A percentile compares a stretch with the other conserved stretches of the same genome.
These are phyloP conservation scores for Arctia plantaginis DNA, from an alignment of 2,888 invertebrate genomes.

Conservation along the genomic window DNA sequence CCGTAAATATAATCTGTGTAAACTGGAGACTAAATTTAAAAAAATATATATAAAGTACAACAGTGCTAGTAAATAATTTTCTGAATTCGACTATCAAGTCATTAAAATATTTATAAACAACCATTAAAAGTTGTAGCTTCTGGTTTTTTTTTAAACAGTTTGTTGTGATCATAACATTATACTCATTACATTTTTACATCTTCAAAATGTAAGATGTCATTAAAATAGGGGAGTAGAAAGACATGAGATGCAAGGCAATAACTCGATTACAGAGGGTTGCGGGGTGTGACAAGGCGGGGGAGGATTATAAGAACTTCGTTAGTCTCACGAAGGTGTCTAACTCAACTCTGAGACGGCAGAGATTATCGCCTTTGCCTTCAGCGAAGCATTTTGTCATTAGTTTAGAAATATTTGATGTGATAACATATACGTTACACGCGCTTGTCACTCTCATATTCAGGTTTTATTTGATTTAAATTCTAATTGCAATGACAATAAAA, in stretches of 20 bases:
- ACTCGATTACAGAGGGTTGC: constrained; percentile 75
- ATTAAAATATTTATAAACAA: background rate
- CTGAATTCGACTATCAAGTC: background rate
- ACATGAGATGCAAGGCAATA: constrained; percentile 81
- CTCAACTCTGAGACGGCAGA: constrained; percentile 76
- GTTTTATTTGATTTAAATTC: background rate
- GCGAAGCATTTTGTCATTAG: constrained; percentile 73
- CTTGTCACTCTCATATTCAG: constrained; percentile 15
- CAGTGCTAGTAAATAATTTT: background rate
- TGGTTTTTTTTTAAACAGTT: background rate
- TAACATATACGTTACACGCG: constrained; percentile 48
- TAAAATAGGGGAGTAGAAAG: constrained; percentile 67
- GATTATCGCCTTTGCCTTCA: constrained; percentile 81
- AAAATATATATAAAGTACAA: background rate
- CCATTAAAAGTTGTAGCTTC: background rate
- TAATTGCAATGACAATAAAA: too few relatives aligned
- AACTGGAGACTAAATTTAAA: background rate
- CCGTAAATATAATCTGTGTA: too few relatives aligned
- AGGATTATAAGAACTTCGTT: constrained; percentile 85
- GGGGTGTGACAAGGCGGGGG: constrained; percentile 56
- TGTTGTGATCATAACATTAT: background rate
- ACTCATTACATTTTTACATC: constrained; percentile 27
- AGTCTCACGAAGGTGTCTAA: constrained; percentile 83
- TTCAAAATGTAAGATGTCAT: constrained; percentile 58
- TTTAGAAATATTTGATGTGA: constrained; percentile 64